These are phyloP conservation scores for Watsonalla binaria DNA, from an alignment of 2,888 invertebrate genomes.

Conservation along the genomic window DNA sequence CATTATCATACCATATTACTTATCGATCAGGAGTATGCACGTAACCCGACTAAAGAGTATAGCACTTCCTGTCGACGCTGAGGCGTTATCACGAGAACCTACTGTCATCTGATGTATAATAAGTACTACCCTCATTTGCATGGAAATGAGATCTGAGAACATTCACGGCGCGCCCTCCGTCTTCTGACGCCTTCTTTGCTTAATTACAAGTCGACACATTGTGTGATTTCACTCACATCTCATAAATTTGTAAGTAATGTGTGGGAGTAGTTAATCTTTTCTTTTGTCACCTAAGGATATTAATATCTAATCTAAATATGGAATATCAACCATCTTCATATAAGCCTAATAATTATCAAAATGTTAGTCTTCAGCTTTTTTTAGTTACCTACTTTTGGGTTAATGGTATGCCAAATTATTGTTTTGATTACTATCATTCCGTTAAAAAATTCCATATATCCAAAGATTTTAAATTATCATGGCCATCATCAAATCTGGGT, in stretches of 20 bases:
- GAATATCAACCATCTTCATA: too few species aligned
- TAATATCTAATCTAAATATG: too few species aligned
- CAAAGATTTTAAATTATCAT: too few species aligned
- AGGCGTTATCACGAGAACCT: conserved; percentile 38
- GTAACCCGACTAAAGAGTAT: conserved; percentile 28
- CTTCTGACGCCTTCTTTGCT: conserved; percentile 69
- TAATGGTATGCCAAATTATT: too few species aligned
- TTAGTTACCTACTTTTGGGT: too few species aligned
- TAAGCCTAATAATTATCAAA: too few species aligned
- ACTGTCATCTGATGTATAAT: conserved; percentile 48
- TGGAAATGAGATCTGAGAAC: conserved; percentile 74
- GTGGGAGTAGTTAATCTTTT: background rate
- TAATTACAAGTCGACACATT: conserved; percentile 67
- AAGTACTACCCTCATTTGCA: conserved; percentile 71
- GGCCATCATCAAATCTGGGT: too few species aligned
- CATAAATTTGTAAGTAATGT: background rate
- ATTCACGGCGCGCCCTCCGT: conserved; percentile 59
- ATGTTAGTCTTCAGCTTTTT: too few species aligned
- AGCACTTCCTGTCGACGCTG: conserved; percentile 16
- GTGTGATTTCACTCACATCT: conserved; percentile 36
- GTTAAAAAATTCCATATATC: too few species aligned
- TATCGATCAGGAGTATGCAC: conserved; percentile 29
- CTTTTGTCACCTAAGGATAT: too few species aligned
- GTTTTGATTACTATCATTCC: too few species aligned
- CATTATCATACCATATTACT: conserved; percentile 35